Base-by-base conservation (phyloP, 2,113 vertebrate genomes). In the Ophthalmolycus amberensis region DNA sequence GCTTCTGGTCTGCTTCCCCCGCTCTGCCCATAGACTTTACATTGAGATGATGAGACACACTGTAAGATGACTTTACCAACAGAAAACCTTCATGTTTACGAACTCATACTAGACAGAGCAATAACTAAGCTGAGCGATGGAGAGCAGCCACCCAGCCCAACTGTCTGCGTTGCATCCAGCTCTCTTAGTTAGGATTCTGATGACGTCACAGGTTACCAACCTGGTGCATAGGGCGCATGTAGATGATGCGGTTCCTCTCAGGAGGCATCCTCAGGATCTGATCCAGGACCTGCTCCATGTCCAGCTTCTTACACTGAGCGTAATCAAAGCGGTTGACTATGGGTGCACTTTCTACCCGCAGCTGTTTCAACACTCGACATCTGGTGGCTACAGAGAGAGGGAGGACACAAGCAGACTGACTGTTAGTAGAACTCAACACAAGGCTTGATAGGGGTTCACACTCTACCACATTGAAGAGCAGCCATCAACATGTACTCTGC, bases 141-240 rank as follows among this genome's bases (percentile, higher is more conserved):
- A 0, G 3, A 15, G 34, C 3, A 18, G 20, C 42, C 59, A 7
- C 29, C 16, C 6, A 32, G 32, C 20, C 12, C 27, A 14, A 50
- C 22, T 5, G 60, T 2, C 4, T 11, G 34, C 7, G 8, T 2
- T 27, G 2, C 3, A 59, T 63, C 14, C n/a, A 67, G 11, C 46
- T 40, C n/a, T 38, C n/a, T n/a, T 3, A 37, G 16, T 58, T 29
- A 37, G 16, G 15, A 32, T 42, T 25, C 25, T 0, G 20, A 58
- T 72, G 29, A 5, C 14, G 54, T 27, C 27, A 34, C 38, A 54
- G 27, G 15, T 38, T 10, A 79, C 9, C 63, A 69, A 99, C 98
- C 97, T 99, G 97, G 89, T 99, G 98, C 98, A 99, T 99, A 3
- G 98, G 98, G 2, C 98, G 97, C 87, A 99, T 96, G 88, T 99